Conservation (phyloP, 2,113 vertebrate species). For the Lampris incognitus region DNA sequence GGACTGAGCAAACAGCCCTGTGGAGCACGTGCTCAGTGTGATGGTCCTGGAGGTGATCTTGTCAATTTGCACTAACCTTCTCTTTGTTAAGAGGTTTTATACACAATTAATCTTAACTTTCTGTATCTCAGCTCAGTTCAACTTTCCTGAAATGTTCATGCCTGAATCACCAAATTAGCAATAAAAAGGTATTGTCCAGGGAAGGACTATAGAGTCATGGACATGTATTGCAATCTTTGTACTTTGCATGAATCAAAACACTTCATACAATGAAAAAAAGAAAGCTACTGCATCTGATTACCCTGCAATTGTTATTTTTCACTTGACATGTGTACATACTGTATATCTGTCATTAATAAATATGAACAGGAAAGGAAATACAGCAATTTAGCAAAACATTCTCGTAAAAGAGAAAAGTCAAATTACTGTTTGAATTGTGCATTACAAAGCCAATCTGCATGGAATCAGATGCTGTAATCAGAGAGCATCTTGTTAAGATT, state of each 20-base stretch:
- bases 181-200: not conserved
- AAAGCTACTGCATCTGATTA: conserved; percentile 23
- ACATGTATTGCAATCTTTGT: conserved; percentile 23
- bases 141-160: conserved; percentile 37
- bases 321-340: conserved; percentile 25
- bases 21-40: too few relatives aligned
- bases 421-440: conserved; percentile 1
- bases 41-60: too few relatives aligned
- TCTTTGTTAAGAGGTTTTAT: too few relatives aligned
- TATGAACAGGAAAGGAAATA: conserved; percentile 7
- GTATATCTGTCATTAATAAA: conserved; percentile 2
- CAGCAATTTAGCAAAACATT: not conserved
- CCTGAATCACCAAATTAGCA: conserved; percentile 15
- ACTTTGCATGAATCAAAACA: conserved; percentile 25
- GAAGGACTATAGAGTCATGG: conserved; percentile 12
- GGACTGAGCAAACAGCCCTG: too few relatives aligned
- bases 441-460: not conserved
- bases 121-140: conserved; percentile 1
- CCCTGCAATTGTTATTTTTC: not conserved
- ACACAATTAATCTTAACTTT: not conserved
- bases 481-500: not conserved
- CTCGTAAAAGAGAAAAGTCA: not conserved
- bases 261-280: conserved; percentile 1
- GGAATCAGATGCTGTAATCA: not conserved
- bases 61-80: too few relatives aligned